These are phyloP conservation scores for Paramisgurnus dabryanus DNA, from an alignment of 2,113 vertebrate genomes.

Conservation along the genomic window DNA sequence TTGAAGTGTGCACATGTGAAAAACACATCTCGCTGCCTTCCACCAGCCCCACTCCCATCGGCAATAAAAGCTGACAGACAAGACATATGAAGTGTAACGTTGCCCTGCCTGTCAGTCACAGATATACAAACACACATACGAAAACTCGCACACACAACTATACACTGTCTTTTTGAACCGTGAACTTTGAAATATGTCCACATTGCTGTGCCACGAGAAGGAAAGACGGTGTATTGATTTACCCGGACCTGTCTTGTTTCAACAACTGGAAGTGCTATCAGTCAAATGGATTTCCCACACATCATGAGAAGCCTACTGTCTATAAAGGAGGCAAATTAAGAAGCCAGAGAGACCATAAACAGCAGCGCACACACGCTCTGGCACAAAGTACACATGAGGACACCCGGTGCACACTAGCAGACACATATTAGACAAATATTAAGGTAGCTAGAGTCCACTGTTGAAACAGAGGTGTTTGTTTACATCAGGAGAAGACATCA, in stretches of 20 bases:
- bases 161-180: slow-evolving; percentile 37
- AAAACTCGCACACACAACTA: slow-evolving; percentile 14
- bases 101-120: slow-evolving; percentile 54
- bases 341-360: slow-evolving; percentile 52
- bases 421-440: slow-evolving; percentile 31
- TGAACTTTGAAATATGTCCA: slow-evolving; percentile 57
- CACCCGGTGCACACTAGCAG: slow-evolving; percentile 36
- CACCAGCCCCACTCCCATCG: slow-evolving; percentile 43
- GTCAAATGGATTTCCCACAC: slow-evolving; percentile 62
- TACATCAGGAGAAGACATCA: slow-evolving; percentile 32
- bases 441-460: slow-evolving; percentile 5
- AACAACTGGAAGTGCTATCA: slow-evolving; percentile 70
- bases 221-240: slow-evolving; percentile 63
- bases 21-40: slow-evolving; percentile 60
- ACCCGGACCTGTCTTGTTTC: slow-evolving; percentile 62
- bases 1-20: slow-evolving; percentile 65
- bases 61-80: slow-evolving; percentile 62
- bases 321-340: slow-evolving; percentile 53
- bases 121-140: slow-evolving; percentile 29
- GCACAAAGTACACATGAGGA: slow-evolving; percentile 43
- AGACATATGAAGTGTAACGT: slow-evolving; percentile 57
- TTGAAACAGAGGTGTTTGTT: slow-evolving; percentile 39
- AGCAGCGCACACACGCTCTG: slow-evolving; percentile 46
- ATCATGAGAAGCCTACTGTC: slow-evolving; percentile 53
- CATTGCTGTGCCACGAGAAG: slow-evolving; percentile 53